Evolutionary conservation across 2,113 vertebrate genomes (phyloP).

Genomic region (Onychorhynchus coronatus): DNA sequence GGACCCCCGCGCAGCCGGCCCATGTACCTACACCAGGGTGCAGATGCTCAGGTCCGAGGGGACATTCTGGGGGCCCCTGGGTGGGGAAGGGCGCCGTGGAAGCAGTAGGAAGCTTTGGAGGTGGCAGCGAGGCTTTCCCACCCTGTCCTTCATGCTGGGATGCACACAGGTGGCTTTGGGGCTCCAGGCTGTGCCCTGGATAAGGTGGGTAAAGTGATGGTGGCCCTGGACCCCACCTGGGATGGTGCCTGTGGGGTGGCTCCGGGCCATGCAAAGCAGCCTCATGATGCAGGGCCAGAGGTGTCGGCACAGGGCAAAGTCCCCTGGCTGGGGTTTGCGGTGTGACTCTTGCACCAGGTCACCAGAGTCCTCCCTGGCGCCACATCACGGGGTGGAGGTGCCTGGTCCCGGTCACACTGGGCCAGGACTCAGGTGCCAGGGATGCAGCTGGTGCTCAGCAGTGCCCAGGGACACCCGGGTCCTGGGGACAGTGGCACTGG

Average conservation of each 20-base stretch:
- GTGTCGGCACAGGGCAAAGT: background rate
- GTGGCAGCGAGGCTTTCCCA: background rate
- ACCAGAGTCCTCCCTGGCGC: background rate
- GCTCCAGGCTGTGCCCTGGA: accelerated
- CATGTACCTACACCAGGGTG: accelerated
- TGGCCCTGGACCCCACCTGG: background rate
- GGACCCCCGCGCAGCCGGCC: background rate
- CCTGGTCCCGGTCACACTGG: accelerated
- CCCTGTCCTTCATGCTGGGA: accelerated
- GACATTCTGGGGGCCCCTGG: background rate
- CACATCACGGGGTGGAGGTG: background rate
- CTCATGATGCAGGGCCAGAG: background rate
- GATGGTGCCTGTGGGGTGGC: background rate
- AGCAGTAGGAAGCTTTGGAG: background rate
- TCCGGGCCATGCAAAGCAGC: accelerated
- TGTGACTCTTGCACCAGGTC: background rate
- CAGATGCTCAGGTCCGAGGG: background rate
- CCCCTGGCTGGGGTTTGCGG: background rate
- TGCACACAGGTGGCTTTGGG: background rate
- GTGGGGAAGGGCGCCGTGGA: accelerated
- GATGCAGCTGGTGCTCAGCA: background rate
- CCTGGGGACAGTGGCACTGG: background rate
- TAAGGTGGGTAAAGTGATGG: background rate
- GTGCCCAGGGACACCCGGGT: background rate
- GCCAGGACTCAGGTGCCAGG: background rate